Base-by-base conservation (phyloP, 2,113 vertebrate genomes). In the Irena cyanogastra region DNA sequence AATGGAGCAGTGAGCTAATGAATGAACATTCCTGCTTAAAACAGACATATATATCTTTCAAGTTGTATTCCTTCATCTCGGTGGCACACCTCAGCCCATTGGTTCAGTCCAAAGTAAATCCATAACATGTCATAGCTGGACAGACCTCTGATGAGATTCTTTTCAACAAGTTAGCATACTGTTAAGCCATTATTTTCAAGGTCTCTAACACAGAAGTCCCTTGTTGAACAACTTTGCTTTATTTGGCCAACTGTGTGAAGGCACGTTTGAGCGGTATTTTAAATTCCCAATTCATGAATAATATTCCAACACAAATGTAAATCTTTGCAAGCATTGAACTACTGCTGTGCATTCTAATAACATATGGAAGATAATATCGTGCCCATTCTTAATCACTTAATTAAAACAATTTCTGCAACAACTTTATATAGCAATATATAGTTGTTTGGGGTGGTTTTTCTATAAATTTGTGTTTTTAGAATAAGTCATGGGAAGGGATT, bases 31-130 rank as follows among this genome's bases (percentile, higher is more conserved):
- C 95, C 83, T 81, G 53, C 90, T 92, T 69, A 91, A 97, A 97
- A 89, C 86, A 96, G 96, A 76, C 82, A 96, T 95, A 98, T 96
- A 94, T 86, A 95, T 98, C 97, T 97, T 98, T 98, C 96, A 96
- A 93, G 81, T 54, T 96, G 80, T 75, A 60, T 97, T 97, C 97
- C 97, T 97, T 97, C 95, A 95, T 90, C 90, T 70, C 3, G 15
- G 72, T 83, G 75, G 89, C 70, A 96, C 88, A 96, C 89, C 91
- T 95, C 95, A 96, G 93, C 91, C 95, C 93, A 90, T 81, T 87
- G 88, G 88, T 72, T 96, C 84, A 90, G 87, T 98, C 96, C 97
- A 98, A 97, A 97, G 97, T 94, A 97, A 96, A 96, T 96, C 95
- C 87, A 80, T 96, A 97, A 96, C 90, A 97, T 96, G 91, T 97